Evolutionary conservation across 2,113 vertebrate genomes (phyloP).

Genomic region (human (Homo sapiens)): DNA sequence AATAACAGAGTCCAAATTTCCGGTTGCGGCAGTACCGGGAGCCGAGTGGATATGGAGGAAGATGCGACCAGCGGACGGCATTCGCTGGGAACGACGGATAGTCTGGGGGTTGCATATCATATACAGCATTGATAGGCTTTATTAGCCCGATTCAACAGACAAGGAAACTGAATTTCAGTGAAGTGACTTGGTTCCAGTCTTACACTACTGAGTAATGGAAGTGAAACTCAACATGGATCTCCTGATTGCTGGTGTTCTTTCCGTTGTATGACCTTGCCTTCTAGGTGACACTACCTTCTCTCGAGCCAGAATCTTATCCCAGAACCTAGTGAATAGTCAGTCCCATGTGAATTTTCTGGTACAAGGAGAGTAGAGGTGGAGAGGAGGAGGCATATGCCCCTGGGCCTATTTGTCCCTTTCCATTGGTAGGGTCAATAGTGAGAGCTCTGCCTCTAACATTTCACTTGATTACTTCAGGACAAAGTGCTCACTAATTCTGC

Average conservation of each 20-base stretch:
- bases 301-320: background rate
- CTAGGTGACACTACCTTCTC: background rate
- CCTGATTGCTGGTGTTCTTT: background rate
- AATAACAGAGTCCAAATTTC: constrained; percentile 63
- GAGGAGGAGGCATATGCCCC: background rate
- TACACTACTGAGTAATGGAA: background rate
- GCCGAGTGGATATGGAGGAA: constrained; percentile 73
- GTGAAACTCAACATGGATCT: background rate
- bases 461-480: background rate
- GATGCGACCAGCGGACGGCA: constrained; percentile 54
- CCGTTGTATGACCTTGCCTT: background rate
- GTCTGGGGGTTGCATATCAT: background rate
- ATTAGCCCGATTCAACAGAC: background rate
- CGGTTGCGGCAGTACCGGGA: constrained; percentile 65
- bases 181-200: background rate
- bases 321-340: background rate
- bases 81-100: background rate
- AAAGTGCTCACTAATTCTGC: background rate
- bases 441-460: background rate
- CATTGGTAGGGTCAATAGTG: background rate
- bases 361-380: background rate
- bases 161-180: background rate
- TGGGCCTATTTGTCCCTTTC: background rate
- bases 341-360: background rate
- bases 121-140: background rate